Evolutionary conservation across 2,797 vertebrate genomes (phyloP), one percentile per base, ranked within the genome.

Genomic region (Brachymystax lenok): DNA sequence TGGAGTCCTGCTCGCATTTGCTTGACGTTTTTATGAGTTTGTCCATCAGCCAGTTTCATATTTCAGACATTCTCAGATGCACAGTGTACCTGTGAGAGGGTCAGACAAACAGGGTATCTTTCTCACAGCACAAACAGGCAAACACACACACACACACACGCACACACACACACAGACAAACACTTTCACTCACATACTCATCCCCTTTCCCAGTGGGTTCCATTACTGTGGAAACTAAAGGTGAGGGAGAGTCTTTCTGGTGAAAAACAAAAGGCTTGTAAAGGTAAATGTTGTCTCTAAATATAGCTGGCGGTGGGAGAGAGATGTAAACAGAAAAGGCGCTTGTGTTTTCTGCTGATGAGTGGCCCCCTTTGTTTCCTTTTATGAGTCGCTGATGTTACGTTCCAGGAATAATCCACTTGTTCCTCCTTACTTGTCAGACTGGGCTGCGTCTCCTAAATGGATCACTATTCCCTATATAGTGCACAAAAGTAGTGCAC

Each of bases 1-100:
- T 70, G 67, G 69, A 81, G 79, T 75, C 77, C 74, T 69, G 33
- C 69, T 28, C 72, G 74, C 79, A 81, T 83, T 74, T 81, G 82
- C 69, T 70, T 35, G 52, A 73, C 76, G 21, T 50, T 66, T 59
- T 74, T 77, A 75, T 75, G 71, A 69, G 19, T 75, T 59, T 75
- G 64, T 80, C 24, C 75, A 75, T 63, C 30, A 52, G 59, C 14
- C 19, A 70, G 33, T 74, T 40, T 83, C 63, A 69, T 19, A 74
- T 74, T 71, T 72, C 51, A 77, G 67, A 51, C 70, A 66, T 75
- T 30, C 72, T 21, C 71, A 30, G 33, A 63, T 71, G 63, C 75
- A 74, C n/a, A 61, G 56, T 61, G 50, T 40, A 77, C 52, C 64
- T 69, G 73, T 74, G 69, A 67, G 52, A 76, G 51, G 66, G 69